Percentiles rank a stretch among this genome's conserved stretches.
phyloP scores from a whole-genome alignment of 2,113 vertebrate genomes.

The Albula glossodonta region DNA sequence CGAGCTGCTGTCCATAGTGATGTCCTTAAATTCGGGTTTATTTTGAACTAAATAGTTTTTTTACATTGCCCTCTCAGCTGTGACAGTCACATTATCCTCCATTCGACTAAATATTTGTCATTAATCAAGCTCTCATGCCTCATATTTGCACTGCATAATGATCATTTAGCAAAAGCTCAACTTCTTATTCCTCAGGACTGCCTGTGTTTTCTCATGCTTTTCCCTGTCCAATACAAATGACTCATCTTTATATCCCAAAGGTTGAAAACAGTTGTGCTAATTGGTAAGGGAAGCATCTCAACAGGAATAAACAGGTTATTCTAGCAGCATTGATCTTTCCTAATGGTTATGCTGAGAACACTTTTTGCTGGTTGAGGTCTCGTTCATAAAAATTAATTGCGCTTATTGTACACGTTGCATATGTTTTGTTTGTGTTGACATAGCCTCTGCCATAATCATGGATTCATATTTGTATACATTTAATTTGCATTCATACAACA shows the following conservation, averaged over 20 bases:
- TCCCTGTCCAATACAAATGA: neutral
- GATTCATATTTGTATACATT: neutral
- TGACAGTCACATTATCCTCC: neutral
- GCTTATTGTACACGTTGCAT: neutral
- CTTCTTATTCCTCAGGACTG: neutral
- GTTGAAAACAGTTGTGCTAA: neutral
- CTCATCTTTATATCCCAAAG: neutral
- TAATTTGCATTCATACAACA: neutral
- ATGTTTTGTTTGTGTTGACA: neutral
- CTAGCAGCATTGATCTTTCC: neutral
- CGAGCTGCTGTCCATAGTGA: too few relatives aligned
- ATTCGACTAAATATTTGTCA: neutral
- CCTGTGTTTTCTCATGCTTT: neutral
- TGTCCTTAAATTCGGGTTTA: too few relatives aligned
- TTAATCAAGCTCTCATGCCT: neutral
- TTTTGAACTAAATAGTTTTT: too few relatives aligned
- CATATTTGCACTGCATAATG: neutral
- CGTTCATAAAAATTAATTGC: neutral
- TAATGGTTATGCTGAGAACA: neutral
- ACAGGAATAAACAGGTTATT: neutral
- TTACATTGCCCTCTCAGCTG: neutral
- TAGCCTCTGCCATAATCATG: neutral
- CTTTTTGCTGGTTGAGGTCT: neutral
- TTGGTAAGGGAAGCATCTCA: neutral
- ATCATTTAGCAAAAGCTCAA: neutral